Percentiles rank a stretch among this genome's conserved stretches.
Conservation (phyloP, 2,888 invertebrate genomes). For the Rhingia rostrata region DNA sequence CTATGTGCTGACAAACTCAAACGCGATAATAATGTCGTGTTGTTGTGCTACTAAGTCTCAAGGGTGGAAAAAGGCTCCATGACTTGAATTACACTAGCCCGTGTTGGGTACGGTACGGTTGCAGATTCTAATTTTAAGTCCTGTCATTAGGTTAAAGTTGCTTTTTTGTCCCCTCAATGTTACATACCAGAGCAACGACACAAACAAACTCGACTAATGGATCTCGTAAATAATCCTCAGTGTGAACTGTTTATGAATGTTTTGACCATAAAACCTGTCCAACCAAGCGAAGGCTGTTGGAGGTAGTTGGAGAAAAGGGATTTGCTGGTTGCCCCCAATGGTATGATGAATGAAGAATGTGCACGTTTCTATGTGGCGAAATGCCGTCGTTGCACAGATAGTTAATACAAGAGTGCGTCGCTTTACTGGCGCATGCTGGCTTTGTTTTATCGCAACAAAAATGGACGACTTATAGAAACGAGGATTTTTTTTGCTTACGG, state of each 20-base stretch:
- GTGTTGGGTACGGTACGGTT: neutral
- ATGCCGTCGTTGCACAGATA: conserved; percentile 18
- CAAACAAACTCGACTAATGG: conserved; percentile 55
- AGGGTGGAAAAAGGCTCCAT: neutral
- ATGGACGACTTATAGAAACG: conserved; percentile 36
- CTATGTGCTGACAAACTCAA: conserved; percentile 36
- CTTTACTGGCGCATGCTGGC: conserved; percentile 29
- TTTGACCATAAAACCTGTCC: conserved; percentile 69
- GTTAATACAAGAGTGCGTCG: conserved; percentile 17
- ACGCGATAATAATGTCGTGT: conserved; percentile 17
- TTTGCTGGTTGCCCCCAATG: neutral
- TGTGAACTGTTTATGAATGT: conserved; percentile 70
- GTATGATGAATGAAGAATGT: neutral
- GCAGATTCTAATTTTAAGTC: conserved; percentile 58
- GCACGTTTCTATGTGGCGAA: conserved; percentile 34
- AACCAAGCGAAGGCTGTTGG: conserved; percentile 28
- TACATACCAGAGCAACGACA: conserved; percentile 28
- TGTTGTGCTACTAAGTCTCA: neutral
- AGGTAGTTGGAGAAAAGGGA: neutral
- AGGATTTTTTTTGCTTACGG: conserved; percentile 43
- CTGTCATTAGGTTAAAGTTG: conserved; percentile 69
- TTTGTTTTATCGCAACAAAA: conserved; percentile 47
- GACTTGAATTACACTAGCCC: conserved; percentile 15
- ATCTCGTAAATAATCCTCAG: conserved; percentile 68
- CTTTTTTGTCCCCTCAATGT: conserved; percentile 10